phyloP scores from a whole-genome alignment of 2,113 vertebrate species.

The Mugil cephalus region DNA sequence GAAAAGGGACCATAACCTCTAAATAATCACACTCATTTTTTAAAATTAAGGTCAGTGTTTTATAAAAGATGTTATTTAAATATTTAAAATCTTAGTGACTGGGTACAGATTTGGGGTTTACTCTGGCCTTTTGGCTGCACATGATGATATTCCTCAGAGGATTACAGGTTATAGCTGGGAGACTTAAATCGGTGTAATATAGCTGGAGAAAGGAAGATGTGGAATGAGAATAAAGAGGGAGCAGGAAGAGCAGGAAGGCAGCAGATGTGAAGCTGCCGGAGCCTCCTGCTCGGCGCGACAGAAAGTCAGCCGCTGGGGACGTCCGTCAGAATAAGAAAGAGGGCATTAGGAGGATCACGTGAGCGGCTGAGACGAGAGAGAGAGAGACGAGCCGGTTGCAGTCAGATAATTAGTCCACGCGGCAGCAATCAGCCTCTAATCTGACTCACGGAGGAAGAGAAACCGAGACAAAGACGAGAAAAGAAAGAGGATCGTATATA shows the following conservation, averaged over 20 bases:
- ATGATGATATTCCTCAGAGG: not conserved
- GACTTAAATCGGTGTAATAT: not conserved
- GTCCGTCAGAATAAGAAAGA: constrained; percentile 60
- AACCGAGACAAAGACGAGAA: constrained; percentile 5
- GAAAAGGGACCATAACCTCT: no score
- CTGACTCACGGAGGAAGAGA: constrained; percentile 48
- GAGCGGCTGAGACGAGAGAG: constrained; percentile 58
- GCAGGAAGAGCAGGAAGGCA: not conserved
- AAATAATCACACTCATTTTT: no score
- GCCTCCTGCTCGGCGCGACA: constrained; percentile 41
- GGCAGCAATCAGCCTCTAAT: constrained; percentile 73
- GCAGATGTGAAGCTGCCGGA: constrained; percentile 53
- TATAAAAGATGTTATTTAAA: no score
- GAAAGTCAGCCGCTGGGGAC: constrained; percentile 62
- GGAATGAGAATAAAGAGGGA: constrained; percentile 4
- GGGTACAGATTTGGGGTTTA: not conserved
- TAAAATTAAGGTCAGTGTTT: no score
- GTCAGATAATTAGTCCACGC: constrained; percentile 78
- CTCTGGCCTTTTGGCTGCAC: not conserved
- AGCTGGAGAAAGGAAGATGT: not conserved
- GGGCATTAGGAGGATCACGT: constrained; percentile 62
- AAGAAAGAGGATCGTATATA: constrained; percentile 10
- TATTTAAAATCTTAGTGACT: not conserved
- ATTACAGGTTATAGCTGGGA: constrained; percentile 1
- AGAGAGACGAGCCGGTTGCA: constrained; percentile 60